Percentiles rank a stretch among this genome's conserved stretches.
phyloP scores from a whole-genome alignment of 2,888 invertebrate species.

The Torymus texanus region DNA sequence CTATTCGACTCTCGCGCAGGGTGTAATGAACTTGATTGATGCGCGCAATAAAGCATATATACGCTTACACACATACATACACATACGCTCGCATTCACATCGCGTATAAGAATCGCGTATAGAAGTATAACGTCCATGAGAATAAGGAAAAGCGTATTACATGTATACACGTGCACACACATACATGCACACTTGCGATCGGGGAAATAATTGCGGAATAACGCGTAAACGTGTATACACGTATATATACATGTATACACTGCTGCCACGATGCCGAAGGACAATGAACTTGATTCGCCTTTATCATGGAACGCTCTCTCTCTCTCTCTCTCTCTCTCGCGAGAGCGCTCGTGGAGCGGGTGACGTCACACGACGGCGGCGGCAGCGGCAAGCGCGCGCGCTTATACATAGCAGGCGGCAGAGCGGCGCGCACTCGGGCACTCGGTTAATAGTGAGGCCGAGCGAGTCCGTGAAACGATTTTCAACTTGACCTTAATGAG shows the following conservation, averaged over 20 bases:
- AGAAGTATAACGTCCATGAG: too few species aligned
- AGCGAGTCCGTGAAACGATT: slow-evolving; percentile 61
- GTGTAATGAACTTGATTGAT: slow-evolving; percentile 43
- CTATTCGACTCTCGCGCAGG: background rate
- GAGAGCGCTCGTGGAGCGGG: background rate
- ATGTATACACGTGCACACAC: background rate
- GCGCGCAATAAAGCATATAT: background rate
- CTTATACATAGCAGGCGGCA: too few species aligned
- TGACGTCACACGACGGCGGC: slow-evolving; percentile 55
- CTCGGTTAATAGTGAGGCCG: slow-evolving; percentile 59
- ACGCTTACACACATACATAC: slow-evolving; percentile 37
- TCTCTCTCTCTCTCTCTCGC: background rate
- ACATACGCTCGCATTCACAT: background rate
- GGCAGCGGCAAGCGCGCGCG: too few species aligned
- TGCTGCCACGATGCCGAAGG: slow-evolving; percentile 46
- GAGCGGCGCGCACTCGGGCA: slow-evolving; percentile 59
- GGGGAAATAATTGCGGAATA: too few species aligned
- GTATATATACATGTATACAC: too few species aligned
- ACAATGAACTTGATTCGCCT: slow-evolving; percentile 63
- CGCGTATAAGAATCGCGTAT: background rate
- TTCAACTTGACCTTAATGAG: slow-evolving; percentile 63
- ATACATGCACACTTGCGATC: too few species aligned
- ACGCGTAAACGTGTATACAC: too few species aligned
- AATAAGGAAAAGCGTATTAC: background rate
- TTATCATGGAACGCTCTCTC: slow-evolving; percentile 48